Evolutionary conservation across 35 echinoderm and acorn worm species (phyloP), one percentile per base, ranked within the genome.

Genomic region (Hemicentrotus pulcherrimus): DNA sequence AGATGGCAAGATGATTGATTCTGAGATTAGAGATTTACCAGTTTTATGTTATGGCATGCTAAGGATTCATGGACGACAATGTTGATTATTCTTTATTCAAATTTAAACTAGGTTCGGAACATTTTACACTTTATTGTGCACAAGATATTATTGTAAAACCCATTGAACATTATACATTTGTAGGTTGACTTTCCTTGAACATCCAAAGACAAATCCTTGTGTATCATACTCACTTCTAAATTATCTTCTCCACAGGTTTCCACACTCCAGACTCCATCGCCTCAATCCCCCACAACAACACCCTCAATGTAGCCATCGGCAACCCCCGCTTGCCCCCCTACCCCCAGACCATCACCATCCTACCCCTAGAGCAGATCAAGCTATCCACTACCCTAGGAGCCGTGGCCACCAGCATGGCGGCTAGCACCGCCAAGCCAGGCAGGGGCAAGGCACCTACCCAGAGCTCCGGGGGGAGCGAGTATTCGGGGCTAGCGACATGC

Each of bases 251-350:
- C 71, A n/a, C 92, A 99, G 97, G 98, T 46, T 99, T 99, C 91
- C 97, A 99, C 70, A 94, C 97, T 19, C 94, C 97, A 1, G 98
- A 99, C 7, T 94, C 97, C 2, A 94, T 97, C 9, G 86, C 95
- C 60, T 24, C 95, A 32, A 59, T 97, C 10, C 48, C 91, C 33
- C 94, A 95, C 31, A 85, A 94, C 28, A 96, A 94, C 70, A 92
- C 96, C 46, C 95, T 96, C 85, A 97, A 96, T 65, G 91, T 96
- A 35, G 78, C 96, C 91, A 86, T 99, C 32, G 95, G 97, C n/a
- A 99, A 99, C 94, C 98, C 97, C 8, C 94, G 98, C 32, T 93
- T 98, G 52, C 96, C 98, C 18, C 97, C 97, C 0, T 98, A 96
- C 65, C 98, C 98, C 47, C 96, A 95, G 14, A 97, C 98, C 45